phyloP scores from a whole-genome alignment of 2,113 vertebrate genomes.

The Cairina moschata region DNA sequence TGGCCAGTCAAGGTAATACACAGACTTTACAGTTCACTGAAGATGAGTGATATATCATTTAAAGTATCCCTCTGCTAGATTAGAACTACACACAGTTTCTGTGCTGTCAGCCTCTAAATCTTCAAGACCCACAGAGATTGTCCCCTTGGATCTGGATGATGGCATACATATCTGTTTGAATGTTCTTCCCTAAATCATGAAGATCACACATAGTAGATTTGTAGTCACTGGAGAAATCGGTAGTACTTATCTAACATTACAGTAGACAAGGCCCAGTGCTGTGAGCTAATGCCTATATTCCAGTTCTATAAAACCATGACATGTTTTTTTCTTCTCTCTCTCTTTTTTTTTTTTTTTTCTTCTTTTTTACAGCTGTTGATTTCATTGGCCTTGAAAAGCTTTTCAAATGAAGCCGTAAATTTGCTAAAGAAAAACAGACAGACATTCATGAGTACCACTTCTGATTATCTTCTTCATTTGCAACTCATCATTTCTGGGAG shows the following conservation, averaged over 20 bases:
- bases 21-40: neutral
- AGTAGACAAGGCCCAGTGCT: neutral
- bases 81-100: neutral
- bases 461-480: neutral
- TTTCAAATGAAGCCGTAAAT: neutral
- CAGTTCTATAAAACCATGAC: rapidly evolving
- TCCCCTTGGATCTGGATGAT: neutral
- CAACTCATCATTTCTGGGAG: neutral
- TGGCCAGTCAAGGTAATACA: neutral
- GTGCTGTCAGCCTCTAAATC: constrained; percentile 31
- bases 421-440: neutral
- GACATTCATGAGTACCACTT: neutral
- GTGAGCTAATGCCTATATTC: neutral
- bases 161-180: neutral
- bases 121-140: neutral
- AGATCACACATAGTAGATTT: neutral
- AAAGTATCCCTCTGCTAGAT: constrained; percentile 17
- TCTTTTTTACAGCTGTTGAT: neutral
- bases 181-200: neutral
- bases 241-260: neutral
- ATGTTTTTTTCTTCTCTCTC: neutral
- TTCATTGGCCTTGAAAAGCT: neutral
- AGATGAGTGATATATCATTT: constrained; percentile 32
- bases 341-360: neutral
- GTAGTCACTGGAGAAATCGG: neutral